Percentiles rank a stretch among this genome's conserved stretches.
Evolutionary conservation across 2,797 vertebrate species (phyloP).

Genomic region (Macrochelys suwanniensis): DNA sequence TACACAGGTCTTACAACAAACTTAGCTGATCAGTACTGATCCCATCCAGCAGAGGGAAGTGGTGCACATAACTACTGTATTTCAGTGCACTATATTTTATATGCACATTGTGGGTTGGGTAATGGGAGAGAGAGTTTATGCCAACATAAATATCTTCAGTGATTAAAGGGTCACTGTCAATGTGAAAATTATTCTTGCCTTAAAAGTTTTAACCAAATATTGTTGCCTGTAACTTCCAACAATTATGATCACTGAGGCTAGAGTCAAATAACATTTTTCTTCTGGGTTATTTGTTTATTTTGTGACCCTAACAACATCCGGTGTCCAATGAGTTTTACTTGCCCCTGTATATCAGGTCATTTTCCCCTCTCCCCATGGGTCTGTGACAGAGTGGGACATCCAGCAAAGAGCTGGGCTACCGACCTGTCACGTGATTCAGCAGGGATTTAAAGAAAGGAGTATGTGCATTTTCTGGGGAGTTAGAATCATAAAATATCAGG

Average conservation of each 20-base stretch:
- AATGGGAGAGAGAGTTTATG: neutral
- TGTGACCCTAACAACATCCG: neutral
- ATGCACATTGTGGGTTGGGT: neutral
- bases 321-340: neutral
- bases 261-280: neutral
- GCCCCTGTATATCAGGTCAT: neutral
- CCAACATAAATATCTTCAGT: neutral
- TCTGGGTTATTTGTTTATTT: neutral
- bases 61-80: neutral
- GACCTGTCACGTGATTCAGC: neutral
- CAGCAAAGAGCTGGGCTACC: too few species aligned
- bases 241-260: neutral
- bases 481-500: too few species aligned
- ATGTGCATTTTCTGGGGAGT: neutral
- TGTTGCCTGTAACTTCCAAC: neutral
- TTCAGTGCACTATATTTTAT: neutral
- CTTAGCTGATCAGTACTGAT: accelerated
- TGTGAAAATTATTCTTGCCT: neutral
- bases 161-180: neutral
- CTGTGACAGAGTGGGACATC: neutral
- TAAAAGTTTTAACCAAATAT: neutral
- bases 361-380: neutral
- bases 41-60: neutral
- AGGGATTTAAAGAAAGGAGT: neutral
- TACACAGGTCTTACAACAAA: neutral